Percentiles rank a stretch among this genome's conserved stretches.
Conservation (phyloP, 2,113 vertebrate species). For the Myrmophylax atrothorax region DNA sequence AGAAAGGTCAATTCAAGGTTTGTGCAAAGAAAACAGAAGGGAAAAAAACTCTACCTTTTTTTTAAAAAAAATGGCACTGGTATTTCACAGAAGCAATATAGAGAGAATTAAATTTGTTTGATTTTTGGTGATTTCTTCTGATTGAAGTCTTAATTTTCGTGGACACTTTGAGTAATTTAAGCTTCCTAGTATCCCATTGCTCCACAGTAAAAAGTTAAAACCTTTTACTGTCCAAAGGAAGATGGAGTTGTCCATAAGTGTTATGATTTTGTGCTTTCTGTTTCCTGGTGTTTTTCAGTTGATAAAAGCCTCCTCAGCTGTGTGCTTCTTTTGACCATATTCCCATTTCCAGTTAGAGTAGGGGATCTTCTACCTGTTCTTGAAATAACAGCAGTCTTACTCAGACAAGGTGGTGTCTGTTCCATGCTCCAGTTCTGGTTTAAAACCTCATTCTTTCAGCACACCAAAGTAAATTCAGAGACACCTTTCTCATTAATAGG, state of each 20-base stretch:
- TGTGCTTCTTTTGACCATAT: not conserved
- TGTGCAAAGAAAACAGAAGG: not conserved
- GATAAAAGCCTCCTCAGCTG: not conserved
- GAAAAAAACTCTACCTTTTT: rapidly evolving
- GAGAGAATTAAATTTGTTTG: not conserved
- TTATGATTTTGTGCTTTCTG: not conserved
- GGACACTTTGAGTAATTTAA: not conserved
- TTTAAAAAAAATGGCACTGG: not conserved
- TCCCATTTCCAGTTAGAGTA: not conserved
- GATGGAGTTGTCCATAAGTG: not conserved
- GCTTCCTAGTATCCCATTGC: not conserved
- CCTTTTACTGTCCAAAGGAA: not conserved
- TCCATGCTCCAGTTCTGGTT: not conserved
- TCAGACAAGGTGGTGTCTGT: not conserved
- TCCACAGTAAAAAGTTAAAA: not conserved
- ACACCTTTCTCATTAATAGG: not conserved
- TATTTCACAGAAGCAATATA: not conserved
- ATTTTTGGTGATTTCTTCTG: not conserved
- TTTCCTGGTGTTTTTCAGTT: not conserved
- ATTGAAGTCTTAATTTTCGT: not conserved
- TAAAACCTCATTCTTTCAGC: not conserved
- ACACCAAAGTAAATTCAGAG: not conserved
- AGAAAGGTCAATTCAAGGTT: not conserved
- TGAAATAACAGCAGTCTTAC: not conserved
- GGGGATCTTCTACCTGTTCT: not conserved